Conservation (phyloP, 2,113 vertebrate genomes). For the Romanogobio albipinnatus region DNA sequence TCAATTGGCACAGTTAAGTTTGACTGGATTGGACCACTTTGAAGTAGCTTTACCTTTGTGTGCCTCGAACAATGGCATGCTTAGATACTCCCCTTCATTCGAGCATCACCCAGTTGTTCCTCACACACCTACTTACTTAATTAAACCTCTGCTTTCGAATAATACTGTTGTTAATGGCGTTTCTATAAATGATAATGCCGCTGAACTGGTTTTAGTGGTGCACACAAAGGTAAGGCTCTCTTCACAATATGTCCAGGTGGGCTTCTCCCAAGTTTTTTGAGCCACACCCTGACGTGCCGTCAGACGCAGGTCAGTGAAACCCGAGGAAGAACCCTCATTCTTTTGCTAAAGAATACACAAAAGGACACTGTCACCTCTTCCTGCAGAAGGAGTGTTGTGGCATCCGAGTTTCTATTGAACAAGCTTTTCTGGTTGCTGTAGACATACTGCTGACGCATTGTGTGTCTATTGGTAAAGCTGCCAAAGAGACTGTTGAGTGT, state of each 20-base stretch:
- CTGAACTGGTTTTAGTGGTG: neutral
- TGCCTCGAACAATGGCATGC: neutral
- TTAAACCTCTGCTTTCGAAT: neutral
- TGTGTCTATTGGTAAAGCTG: neutral
- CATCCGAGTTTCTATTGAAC: slow-evolving; percentile 1
- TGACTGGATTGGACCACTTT: neutral
- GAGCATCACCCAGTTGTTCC: neutral
- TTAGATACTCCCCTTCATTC: neutral
- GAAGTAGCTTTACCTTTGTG: neutral
- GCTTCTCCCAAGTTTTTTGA: slow-evolving; percentile 4
- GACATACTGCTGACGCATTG: neutral
- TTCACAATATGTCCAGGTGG: neutral
- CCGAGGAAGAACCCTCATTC: neutral
- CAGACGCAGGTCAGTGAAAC: neutral
- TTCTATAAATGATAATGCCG: neutral
- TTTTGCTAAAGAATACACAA: slow-evolving; percentile 1
- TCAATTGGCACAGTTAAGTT: neutral
- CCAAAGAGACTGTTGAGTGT: neutral
- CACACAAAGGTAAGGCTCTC: neutral
- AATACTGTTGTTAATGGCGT: neutral
- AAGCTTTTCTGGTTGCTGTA: slow-evolving; percentile 27
- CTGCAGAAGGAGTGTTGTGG: neutral
- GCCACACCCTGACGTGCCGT: neutral
- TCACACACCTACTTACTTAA: neutral
- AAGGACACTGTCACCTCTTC: neutral